Conservation (phyloP, 2,888 invertebrate genomes). For the Rhamnusium bicolor region DNA sequence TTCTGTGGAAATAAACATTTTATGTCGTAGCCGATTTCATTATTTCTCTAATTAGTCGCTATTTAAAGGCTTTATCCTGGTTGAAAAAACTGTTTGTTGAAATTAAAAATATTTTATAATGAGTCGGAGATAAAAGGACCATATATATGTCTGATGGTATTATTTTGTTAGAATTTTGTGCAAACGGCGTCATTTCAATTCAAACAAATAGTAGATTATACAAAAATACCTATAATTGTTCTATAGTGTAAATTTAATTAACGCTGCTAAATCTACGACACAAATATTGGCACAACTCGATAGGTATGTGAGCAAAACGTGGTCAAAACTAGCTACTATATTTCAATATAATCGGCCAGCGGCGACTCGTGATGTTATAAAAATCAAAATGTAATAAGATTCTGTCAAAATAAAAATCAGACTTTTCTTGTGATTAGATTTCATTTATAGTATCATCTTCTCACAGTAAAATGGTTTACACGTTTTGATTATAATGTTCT, state of each 20-base stretch:
- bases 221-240: neutral
- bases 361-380: neutral
- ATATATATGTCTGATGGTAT: neutral
- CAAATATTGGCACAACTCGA: neutral
- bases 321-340: neutral
- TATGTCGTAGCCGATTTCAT: neutral
- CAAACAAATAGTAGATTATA: too few species aligned
- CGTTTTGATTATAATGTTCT: too few species aligned
- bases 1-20: neutral
- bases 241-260: neutral
- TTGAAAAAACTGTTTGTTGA: neutral
- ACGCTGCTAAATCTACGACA: neutral
- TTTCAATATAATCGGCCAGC: neutral
- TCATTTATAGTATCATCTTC: too few species aligned
- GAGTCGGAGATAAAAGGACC: neutral
- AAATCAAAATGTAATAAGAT: too few species aligned
- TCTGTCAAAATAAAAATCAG: too few species aligned
- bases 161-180: neutral
- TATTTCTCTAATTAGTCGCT: neutral
- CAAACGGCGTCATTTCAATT: neutral
- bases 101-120: neutral
- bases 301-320: neutral
- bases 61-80: neutral
- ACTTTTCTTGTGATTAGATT: too few species aligned
- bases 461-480: too few species aligned